A percentile compares a stretch with the other conserved stretches of the same genome.
Evolutionary conservation across 2,797 vertebrate species (phyloP).

Genomic region (Graptemys geographica): DNA sequence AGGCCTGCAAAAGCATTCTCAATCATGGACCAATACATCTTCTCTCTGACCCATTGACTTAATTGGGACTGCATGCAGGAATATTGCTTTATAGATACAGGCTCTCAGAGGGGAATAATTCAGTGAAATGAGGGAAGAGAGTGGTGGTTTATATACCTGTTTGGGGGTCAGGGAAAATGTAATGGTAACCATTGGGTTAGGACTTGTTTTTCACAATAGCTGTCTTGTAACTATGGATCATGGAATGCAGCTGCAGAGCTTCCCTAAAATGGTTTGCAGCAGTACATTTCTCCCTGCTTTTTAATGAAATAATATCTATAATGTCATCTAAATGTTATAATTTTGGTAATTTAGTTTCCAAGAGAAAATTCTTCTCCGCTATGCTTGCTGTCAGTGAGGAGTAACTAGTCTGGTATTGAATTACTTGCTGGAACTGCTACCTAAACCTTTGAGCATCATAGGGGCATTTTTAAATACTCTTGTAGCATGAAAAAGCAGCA

Average conservation of each 20-base stretch:
- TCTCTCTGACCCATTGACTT: not conserved
- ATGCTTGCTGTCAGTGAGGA: constrained; percentile 3
- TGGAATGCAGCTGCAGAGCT: not conserved
- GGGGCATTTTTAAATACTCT: not conserved
- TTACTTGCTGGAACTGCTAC: not conserved
- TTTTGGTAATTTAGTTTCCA: constrained; percentile 35
- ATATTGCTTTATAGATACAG: not conserved
- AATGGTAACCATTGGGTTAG: not conserved
- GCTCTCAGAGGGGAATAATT: not conserved
- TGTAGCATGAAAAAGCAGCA: not conserved
- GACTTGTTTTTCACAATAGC: not conserved
- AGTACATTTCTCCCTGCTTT: not conserved
- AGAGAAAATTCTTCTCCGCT: not conserved
- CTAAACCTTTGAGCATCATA: not conserved
- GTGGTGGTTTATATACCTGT: not conserved
- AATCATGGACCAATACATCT: not conserved
- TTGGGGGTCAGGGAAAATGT: not conserved
- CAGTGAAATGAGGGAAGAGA: not conserved
- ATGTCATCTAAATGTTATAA: not conserved
- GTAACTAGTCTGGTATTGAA: not conserved
- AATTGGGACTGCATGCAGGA: not conserved
- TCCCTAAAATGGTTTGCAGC: not conserved
- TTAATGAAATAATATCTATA: constrained; percentile 4
- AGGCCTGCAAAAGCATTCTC: not conserved
- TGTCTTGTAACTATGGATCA: not conserved